Evolutionary conservation across 2,888 invertebrate genomes (phyloP), one percentile per base, ranked within the genome.

Genomic region (Nymphalis urticae): DNA sequence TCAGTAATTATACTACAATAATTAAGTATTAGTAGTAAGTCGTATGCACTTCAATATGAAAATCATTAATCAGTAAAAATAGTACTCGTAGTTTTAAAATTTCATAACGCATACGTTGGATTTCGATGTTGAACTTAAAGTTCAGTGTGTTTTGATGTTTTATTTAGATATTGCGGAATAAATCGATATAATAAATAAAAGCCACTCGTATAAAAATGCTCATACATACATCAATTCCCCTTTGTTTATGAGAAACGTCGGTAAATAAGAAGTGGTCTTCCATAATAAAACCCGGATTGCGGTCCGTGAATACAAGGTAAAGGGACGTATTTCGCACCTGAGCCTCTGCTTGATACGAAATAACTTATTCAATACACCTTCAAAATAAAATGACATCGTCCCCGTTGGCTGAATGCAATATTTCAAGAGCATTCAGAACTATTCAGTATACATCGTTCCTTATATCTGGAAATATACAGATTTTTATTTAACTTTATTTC

Each of bases 361-460:
- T 69, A 69, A 69, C 64, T 65, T 65, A 62, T 69, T 69, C 65
- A 65, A 69, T 65, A 58, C 60, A 59, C 51, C 60, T 65, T 61
- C 58, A 58, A 69, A n/a, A 65, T 58, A 65, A 65, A 65, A 65
- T 62, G 24, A 61, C 53, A 63, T 59, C 59, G 19, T 60, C 64
- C 16, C 32, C 32, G 36, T 61, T 54, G 24, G 17, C 50, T 48
- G 27, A 54, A 53, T 13, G 47, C 61, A 66, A 66, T 66, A 61
- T 66, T 61, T 66, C 51, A 58, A 53, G 21, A 53, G 53, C 16
- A 53, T 53, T 16, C 21, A 10, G 24, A 56, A 32, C 27, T 16
- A 19, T 42, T 13, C 42, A 42, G 10, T 42, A 42, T 13, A 42
- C 13, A 42, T 42, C 10, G 4, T 42, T 42, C 13, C 42, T 13